Evolutionary conservation across 2,797 vertebrate species (phyloP), one percentile per base, ranked within the genome.

Genomic region (Malacoctenus gilli): DNA sequence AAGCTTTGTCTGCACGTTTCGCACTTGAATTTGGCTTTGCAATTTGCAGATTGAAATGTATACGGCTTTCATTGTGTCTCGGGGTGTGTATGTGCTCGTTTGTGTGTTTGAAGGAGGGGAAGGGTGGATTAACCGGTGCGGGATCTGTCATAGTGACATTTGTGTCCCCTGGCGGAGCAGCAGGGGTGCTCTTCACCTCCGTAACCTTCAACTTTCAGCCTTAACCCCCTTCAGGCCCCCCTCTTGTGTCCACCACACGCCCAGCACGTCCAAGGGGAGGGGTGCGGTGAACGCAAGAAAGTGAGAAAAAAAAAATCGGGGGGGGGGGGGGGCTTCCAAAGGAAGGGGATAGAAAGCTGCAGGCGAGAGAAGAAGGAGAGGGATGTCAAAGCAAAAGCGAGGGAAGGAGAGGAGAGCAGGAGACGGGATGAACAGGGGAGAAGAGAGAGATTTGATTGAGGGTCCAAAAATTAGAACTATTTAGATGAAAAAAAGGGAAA

Each of bases 171-270:
- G 84, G 87, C 73, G 64, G 74, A 89, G 74, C 91, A 89, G 90
- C 89, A 80, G 90, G 91, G 80, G 76, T 87, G 84, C 80, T 81
- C 83, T 90, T 92, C 88, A 90, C 90, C 92, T 83, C 86, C 53
- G 63, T 91, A 92, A 91, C 91, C 92, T 93, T 92, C 92, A 93
- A 89, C 92, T 93, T 89, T 89, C 90, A 91, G 90, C 89, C 87
- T 86, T 88, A 81, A 89, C 87, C 87, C 77, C 87, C 84, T 87
- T 86, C 86, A 85, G 87, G 62, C 80, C 71, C 71, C n/a, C 90
- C 85, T 79, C 88, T 87, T 82, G 80, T 67, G 83, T 80, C 80
- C 84, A 79, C 80, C 85, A 75, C 80, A 86, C 81, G 59, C 72
- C 77, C 72, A 59, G 59, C 70, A 72, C 38, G 50, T 70, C 75